phyloP scores from a whole-genome alignment of 2,888 invertebrate genomes.

The Muschampia plurimacula region DNA sequence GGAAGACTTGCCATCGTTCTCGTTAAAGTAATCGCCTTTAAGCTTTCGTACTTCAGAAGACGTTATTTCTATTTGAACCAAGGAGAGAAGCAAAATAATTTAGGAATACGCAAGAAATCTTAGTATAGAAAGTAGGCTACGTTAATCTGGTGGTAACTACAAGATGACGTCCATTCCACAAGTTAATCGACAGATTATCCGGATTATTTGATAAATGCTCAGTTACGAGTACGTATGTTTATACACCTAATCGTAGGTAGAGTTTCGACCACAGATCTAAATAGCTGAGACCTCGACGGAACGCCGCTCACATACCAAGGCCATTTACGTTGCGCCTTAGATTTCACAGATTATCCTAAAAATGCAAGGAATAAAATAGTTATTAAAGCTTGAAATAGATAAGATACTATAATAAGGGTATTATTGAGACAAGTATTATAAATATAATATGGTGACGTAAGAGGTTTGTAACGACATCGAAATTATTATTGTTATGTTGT shows the following conservation, averaged over 20 bases:
- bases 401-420: not conserved
- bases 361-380: not conserved
- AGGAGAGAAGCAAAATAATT: slow-evolving; percentile 4
- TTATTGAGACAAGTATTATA: not conserved
- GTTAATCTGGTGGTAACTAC: not conserved
- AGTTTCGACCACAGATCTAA: slow-evolving; percentile 14
- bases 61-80: slow-evolving; percentile 22
- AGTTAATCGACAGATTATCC: not conserved
- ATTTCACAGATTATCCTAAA: slow-evolving; percentile 22
- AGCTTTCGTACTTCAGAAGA: slow-evolving; percentile 18
- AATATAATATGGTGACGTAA: not conserved
- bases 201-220: not conserved
- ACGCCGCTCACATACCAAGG: slow-evolving; percentile 29
- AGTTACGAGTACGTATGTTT: not conserved
- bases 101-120: not conserved
- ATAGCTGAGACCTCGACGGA: slow-evolving; percentile 18
- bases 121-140: not conserved
- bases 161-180: not conserved
- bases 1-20: slow-evolving; percentile 31
- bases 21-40: slow-evolving; percentile 32
- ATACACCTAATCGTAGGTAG: not conserved
- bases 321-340: slow-evolving; percentile 17
- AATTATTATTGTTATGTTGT: no score
- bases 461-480: no score
- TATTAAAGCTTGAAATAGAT: not conserved